These are phyloP conservation scores for Caloenas nicobarica DNA, from an alignment of 2,113 vertebrate species.

Conservation along the genomic window DNA sequence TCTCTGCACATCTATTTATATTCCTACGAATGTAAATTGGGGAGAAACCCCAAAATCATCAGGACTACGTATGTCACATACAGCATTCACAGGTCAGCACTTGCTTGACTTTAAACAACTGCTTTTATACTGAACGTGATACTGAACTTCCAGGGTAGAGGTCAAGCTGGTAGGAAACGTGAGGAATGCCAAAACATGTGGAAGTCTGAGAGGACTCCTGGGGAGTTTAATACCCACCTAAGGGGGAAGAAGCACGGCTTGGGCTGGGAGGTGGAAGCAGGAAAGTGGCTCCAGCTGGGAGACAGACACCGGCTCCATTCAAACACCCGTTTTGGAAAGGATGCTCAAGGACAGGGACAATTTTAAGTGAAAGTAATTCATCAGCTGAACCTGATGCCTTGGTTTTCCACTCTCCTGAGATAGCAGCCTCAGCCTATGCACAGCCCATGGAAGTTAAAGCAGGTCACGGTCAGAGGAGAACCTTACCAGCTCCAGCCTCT, in stretches of 20 bases:
- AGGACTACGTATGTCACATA: not conserved
- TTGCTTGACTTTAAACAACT: not conserved
- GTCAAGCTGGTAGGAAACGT: not conserved
- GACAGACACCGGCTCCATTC: not conserved
- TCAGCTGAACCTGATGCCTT: not conserved
- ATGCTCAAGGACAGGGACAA: not conserved
- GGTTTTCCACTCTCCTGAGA: not conserved
- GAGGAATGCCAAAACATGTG: not conserved
- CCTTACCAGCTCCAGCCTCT: not conserved
- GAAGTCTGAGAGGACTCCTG: not conserved
- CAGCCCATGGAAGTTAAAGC: not conserved
- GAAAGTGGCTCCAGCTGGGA: not conserved
- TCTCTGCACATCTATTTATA: not conserved
- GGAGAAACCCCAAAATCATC: not conserved
- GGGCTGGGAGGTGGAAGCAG: not conserved
- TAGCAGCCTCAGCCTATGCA: rapidly evolving
- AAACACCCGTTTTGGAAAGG: not conserved
- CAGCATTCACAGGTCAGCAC: not conserved
- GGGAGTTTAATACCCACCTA: rapidly evolving
- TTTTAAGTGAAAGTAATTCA: not conserved
- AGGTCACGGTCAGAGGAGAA: not conserved
- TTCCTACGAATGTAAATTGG: not conserved
- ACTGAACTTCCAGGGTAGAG: not conserved
- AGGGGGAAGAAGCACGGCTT: not conserved
- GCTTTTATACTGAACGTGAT: not conserved